phyloP scores from a whole-genome alignment of 2,113 vertebrate genomes.

The Chrysemys picta region DNA sequence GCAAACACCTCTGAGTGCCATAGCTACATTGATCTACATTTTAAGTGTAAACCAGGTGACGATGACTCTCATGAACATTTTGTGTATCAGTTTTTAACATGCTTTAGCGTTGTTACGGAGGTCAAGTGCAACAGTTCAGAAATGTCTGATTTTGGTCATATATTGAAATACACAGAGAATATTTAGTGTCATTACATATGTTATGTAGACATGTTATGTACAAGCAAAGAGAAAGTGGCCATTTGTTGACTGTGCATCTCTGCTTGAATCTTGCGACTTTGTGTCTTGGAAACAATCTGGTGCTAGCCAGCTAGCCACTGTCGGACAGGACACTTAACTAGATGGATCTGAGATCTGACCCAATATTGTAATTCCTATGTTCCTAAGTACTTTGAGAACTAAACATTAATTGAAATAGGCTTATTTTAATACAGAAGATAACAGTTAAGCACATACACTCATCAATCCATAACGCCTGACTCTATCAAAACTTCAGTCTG shows the following conservation, averaged over 20 bases:
- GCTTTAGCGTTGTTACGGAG: not conserved
- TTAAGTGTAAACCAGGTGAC: no score
- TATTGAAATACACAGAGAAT: not conserved
- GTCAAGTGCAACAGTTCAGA: not conserved
- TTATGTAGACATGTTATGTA: not conserved
- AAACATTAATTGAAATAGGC: not conserved
- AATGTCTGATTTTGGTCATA: not conserved
- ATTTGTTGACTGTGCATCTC: not conserved
- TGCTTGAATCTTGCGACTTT: accelerated
- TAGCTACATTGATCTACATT: no score
- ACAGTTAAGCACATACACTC: not conserved
- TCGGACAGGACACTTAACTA: not conserved
- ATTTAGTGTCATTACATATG: accelerated
- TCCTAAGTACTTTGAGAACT: not conserved
- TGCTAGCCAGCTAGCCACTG: slow-evolving; percentile 13
- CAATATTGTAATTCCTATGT: not conserved
- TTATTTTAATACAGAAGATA: no score
- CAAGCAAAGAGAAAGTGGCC: not conserved
- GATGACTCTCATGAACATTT: no score
- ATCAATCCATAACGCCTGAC: not conserved
- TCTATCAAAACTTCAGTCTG: not conserved
- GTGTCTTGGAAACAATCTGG: not conserved
- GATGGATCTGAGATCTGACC: not conserved
- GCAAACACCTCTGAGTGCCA: no score
- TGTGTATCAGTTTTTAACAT: not conserved